Conservation (phyloP, 2,888 invertebrate genomes). For the Mesochorus sp. region DNA sequence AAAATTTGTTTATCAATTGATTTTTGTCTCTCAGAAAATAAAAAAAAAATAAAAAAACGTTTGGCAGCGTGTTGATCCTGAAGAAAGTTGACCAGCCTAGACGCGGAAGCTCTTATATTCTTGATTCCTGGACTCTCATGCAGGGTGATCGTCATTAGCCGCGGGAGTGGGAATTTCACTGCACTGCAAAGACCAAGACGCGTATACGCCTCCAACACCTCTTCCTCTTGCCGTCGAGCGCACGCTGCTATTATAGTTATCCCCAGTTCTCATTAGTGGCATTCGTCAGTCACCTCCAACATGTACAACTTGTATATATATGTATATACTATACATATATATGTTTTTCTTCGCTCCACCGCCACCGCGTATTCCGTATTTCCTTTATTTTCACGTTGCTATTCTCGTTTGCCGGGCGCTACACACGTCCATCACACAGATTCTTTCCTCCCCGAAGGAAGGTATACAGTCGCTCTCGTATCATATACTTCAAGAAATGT, state of each 20-base stretch:
- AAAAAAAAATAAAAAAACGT: too few species aligned
- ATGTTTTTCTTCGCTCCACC: conserved; percentile 30
- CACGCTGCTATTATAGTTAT: conserved; percentile 48
- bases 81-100: too few species aligned
- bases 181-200: background rate
- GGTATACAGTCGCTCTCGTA: conserved; percentile 8
- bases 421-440: conserved; percentile 3
- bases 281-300: conserved; percentile 74
- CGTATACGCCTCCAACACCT: conserved; percentile 40
- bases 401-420: conserved; percentile 69
- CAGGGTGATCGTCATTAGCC: conserved; percentile 33
- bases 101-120: too few species aligned
- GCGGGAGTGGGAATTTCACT: conserved; percentile 1
- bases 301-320: conserved; percentile 1
- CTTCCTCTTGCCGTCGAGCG: conserved; percentile 13
- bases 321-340: conserved; percentile 37
- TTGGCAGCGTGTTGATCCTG: too few species aligned
- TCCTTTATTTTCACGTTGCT: conserved; percentile 71
- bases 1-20: too few species aligned
- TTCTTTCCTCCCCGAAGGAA: background rate
- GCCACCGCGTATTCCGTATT: conserved; percentile 52
- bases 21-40: too few species aligned
- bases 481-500: conserved; percentile 22
- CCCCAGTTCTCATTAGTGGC: conserved; percentile 72
- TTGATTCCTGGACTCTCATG: too few species aligned